Conservation (phyloP, 1,140 invertebrate species). For the Hylaeus anthracinus region DNA sequence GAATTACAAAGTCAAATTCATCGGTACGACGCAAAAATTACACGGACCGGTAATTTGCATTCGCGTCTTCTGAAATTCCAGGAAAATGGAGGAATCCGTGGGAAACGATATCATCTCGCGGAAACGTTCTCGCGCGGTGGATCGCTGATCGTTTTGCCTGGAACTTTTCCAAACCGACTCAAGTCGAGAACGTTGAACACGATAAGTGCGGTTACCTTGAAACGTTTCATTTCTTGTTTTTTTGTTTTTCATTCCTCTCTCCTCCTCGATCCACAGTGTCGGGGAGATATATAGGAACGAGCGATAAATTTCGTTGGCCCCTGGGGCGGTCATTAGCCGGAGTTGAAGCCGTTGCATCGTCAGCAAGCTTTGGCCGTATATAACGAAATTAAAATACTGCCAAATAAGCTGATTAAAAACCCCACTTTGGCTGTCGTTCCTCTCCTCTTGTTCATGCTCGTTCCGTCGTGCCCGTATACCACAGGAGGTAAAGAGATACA, state of each 20-base stretch:
- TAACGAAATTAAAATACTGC: conserved; percentile 61
- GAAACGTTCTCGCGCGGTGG: conserved; percentile 9
- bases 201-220: conserved; percentile 39
- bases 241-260: not conserved
- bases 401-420: conserved; percentile 60
- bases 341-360: conserved; percentile 48
- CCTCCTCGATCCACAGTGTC: not conserved
- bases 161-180: conserved; percentile 56
- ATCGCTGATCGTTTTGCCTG: conserved; percentile 48
- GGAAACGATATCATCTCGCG: conserved; percentile 5
- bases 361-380: conserved; percentile 48
- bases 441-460: not conserved
- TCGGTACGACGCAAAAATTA: not conserved
- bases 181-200: conserved; percentile 29
- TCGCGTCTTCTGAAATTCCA: not conserved
- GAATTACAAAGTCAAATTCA: not conserved
- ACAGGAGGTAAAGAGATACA: conserved; percentile 9
- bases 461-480: not conserved
- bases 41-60: too few relatives aligned
- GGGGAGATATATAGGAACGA: conserved; percentile 32
- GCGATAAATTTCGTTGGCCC: conserved; percentile 59
- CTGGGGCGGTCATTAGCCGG: conserved; percentile 55
- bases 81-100: not conserved
- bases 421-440: not conserved
- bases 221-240: not conserved